Base-by-base conservation (phyloP, 1,140 invertebrate species). In the Diorhabda elongata region DNA sequence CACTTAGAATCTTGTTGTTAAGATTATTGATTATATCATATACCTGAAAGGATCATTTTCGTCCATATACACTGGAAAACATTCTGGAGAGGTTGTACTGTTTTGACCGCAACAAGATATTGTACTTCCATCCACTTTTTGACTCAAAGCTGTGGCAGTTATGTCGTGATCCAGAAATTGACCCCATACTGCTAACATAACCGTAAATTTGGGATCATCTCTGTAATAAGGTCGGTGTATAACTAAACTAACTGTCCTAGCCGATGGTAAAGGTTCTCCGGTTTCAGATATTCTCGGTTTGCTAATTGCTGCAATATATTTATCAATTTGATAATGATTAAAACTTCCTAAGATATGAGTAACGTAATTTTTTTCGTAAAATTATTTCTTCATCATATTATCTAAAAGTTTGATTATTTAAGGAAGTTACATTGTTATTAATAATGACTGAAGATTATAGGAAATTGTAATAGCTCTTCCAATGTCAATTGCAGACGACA, bases 161-260 rank as follows among this genome's bases (percentile, higher is more conserved):
- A 99, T 89, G 76, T 98, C 97, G 77, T 98, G 97, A 81, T 98
- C 97, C 9, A 98, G 75, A 81, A 98, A 98, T 83, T 98, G 97
- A 1, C 97, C 96, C 88, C 95, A 98, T 6, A 93, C 91, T 0
- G 91, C 91, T 59, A 93, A 75, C 90, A 94, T 92, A 0, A 93
- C 90, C 0, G 90, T 91, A 75, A 93, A 93, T 45, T 87, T 83
- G 0, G 88, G 86, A 80, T 93, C 91, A 43, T 86, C 86, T 45
- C 86, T 86, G 69, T 91, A 89, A 65, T 85, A 86, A 0, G 90
- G 89, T 5, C 90, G 82, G 80, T 93, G 91, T 1, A 93, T 86
- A 42, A 85, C 85, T 0, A 91, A 76, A 71, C 91, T 93, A 4
- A 95, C 86, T 72, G 89, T 85, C 41, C 92, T 83, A 0, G 92